These are phyloP conservation scores for Aphrophora alni DNA, from an alignment of 2,888 invertebrate genomes.

Conservation along the genomic window DNA sequence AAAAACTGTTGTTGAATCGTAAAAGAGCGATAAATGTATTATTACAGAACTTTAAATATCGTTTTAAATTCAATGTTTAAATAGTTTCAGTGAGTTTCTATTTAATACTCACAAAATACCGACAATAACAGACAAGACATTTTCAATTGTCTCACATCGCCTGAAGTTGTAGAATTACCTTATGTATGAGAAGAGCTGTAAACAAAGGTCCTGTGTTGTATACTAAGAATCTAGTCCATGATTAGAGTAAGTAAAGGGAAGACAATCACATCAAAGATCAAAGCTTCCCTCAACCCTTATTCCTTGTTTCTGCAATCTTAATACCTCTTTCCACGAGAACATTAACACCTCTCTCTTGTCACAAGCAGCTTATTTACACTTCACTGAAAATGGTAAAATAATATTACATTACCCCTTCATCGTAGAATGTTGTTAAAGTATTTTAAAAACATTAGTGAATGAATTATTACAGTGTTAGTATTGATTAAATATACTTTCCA, in stretches of 20 bases:
- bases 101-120: no score
- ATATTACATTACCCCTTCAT: not conserved
- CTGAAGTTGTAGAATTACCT: not conserved
- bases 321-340: not conserved
- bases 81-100: no score
- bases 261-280: slow-evolving; percentile 9
- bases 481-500: no score
- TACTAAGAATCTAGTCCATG: not conserved
- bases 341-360: not conserved
- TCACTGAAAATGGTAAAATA: not conserved
- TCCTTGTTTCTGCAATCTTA: slow-evolving; percentile 5
- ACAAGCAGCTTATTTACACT: not conserved
- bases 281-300: not conserved
- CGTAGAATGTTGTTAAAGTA: no score
- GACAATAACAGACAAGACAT: no score
- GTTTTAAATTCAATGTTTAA: no score
- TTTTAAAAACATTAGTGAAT: no score
- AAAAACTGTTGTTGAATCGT: no score
- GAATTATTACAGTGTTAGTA: no score
- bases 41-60: no score
- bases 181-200: not conserved
- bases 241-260: slow-evolving; percentile 1
- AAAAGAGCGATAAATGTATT: no score
- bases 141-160: not conserved
- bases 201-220: not conserved